These are phyloP conservation scores for Sweltsa coloradensis DNA, from an alignment of 1,140 invertebrate genomes.

Conservation along the genomic window DNA sequence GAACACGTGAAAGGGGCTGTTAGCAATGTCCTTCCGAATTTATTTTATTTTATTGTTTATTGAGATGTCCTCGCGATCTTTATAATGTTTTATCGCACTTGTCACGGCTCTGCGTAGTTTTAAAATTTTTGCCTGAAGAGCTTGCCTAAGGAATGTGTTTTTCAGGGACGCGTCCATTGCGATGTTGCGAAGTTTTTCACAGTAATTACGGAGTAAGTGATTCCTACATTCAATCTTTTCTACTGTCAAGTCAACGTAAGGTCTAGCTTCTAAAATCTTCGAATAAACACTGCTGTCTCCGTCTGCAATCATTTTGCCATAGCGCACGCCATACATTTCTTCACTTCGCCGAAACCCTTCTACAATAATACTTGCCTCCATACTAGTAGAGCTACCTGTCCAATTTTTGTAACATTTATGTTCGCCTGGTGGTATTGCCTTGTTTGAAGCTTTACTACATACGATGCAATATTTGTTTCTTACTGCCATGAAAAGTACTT, in stretches of 20 bases:
- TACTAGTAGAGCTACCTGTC: neutral
- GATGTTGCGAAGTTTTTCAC: slow-evolving; percentile 16
- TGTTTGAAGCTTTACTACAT: slow-evolving; percentile 18
- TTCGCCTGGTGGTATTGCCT: no score
- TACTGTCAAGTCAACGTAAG: slow-evolving; percentile 14
- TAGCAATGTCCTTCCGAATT: slow-evolving; percentile 21
- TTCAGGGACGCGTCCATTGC: slow-evolving; percentile 2
- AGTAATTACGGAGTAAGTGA: slow-evolving; percentile 23
- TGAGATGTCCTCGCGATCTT: slow-evolving; percentile 1
- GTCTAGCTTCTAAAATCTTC: slow-evolving; percentile 16
- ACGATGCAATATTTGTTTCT: slow-evolving; percentile 24
- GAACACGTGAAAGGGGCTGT: slow-evolving; percentile 25
- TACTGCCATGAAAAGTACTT: slow-evolving; percentile 20
- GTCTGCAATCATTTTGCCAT: slow-evolving; percentile 2
- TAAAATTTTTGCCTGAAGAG: slow-evolving; percentile 13
- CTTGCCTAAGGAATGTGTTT: slow-evolving; percentile 4
- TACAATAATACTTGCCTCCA: slow-evolving; percentile 5
- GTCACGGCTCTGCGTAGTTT: slow-evolving; percentile 14
- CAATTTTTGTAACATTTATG: slow-evolving; percentile 6
- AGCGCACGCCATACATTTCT: slow-evolving; percentile 7
- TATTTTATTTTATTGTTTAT: slow-evolving; percentile 8
- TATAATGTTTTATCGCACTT: slow-evolving; percentile 9
- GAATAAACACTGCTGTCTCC: slow-evolving; percentile 24
- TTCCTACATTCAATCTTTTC: slow-evolving; percentile 25
- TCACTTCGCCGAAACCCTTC: slow-evolving; percentile 3